Base-by-base conservation (phyloP, 2,888 invertebrate species). In the Tortricodes alternella region DNA sequence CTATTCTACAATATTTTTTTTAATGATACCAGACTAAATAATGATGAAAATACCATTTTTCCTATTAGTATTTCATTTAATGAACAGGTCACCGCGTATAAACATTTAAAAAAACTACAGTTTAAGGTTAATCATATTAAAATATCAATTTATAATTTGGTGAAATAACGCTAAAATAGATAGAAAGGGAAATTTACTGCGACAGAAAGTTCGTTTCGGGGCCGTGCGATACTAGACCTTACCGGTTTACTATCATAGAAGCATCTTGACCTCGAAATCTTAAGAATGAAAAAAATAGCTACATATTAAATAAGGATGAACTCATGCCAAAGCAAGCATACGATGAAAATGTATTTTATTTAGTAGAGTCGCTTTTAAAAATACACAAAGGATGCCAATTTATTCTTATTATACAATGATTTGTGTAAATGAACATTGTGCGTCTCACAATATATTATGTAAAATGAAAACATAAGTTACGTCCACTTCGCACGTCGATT, bases 251-350 rank as follows among this genome's bases (percentile, higher is more conserved):
- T 57, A 62, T 55, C 70, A 62, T 68, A 63, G 64, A 55, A 65
- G 65, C 63, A 67, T 51, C 56, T 56, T 67, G 86, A 84, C 86
- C 86, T 73, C 83, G 74, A 83, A 82, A 69, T 66, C 62, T 59
- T 56, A 61, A 73, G 69, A 76, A 79, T 78, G 76, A 76, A 83
- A n/a, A 79, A 85, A 84, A 85, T 87, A 83, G 80, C 83, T 80
- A 86, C 84, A 83, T 84, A 80, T 78, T 67, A 78, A 82, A 85
- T 81, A 72, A 81, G 84, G 73, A 70, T 63, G 66, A 61, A 67
- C 68, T 82, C 63, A 89, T 86, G 77, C 82, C 61, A 82, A 67
- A 89, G 62, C 23, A 71, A 75, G 68, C 80, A 75, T 87, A 67
- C 61, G 68, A 73, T 68, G 70, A 70, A 62, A 61, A 64, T 53